These are phyloP conservation scores for Hybos culiciformis DNA, from an alignment of 2,888 invertebrate genomes.

Conservation along the genomic window DNA sequence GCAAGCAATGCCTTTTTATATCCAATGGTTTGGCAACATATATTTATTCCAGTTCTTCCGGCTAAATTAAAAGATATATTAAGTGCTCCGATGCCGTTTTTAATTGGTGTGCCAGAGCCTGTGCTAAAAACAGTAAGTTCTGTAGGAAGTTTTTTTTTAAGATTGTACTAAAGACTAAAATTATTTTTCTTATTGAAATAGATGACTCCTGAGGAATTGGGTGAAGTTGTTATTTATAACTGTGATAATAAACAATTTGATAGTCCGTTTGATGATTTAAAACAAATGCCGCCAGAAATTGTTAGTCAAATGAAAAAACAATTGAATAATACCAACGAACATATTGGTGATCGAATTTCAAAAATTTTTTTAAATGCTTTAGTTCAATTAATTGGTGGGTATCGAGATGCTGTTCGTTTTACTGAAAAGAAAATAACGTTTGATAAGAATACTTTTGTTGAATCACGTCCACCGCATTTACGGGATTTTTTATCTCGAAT, in stretches of 20 bases:
- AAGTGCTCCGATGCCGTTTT: slow-evolving; percentile 93
- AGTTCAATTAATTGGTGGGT: slow-evolving; percentile 89
- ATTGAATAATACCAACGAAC: slow-evolving; percentile 39
- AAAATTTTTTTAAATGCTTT: slow-evolving; percentile 78
- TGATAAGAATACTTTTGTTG: slow-evolving; percentile 74
- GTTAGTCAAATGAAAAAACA: slow-evolving; percentile 43
- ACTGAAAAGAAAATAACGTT: slow-evolving; percentile 66
- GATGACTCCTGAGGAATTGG: slow-evolving; percentile 66
- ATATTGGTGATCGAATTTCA: slow-evolving; percentile 82
- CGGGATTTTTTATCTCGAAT: slow-evolving; percentile 82
- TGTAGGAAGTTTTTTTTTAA: slow-evolving; percentile 5
- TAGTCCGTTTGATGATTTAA: slow-evolving; percentile 82
- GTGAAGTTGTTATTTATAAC: slow-evolving; percentile 88
- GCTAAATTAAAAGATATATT: slow-evolving; percentile 78
- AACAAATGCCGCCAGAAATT: slow-evolving; percentile 78
- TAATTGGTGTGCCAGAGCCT: slow-evolving; percentile 84
- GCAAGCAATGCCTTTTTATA: slow-evolving; percentile 89
- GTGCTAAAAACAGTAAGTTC: slow-evolving; percentile 49
- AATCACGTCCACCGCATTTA: slow-evolving; percentile 68
- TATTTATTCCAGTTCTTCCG: slow-evolving; percentile 92
- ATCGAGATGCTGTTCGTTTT: slow-evolving; percentile 76
- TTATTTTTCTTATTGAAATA: slow-evolving; percentile 14
- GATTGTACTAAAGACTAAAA: slow-evolving; percentile 6
- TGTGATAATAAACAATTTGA: slow-evolving; percentile 78
- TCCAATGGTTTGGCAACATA: slow-evolving; percentile 98